Evolutionary conservation across 2,113 vertebrate genomes (phyloP), one percentile per base, ranked within the genome.

Genomic region (Oreochromis tanganicae): DNA sequence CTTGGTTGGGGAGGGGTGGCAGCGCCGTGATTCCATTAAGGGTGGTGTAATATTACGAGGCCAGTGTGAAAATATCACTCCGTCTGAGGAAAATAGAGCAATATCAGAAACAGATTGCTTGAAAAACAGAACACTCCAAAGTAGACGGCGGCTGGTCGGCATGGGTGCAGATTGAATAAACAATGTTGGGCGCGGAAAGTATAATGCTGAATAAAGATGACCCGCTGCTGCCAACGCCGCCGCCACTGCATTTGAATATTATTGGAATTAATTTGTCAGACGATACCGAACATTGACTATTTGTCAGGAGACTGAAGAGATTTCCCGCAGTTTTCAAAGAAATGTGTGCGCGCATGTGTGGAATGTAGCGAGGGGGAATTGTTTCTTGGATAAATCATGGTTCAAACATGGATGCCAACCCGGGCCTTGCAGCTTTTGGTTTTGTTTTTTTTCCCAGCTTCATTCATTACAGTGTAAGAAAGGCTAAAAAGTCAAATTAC

Each of bases 91-190:
- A 95, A 95, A 94, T 94, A 89, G 91, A 94, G 92, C 89, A 95
- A 96, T 94, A 95, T 93, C 93, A 88, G 75, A 93, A 94, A 94
- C 92, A 95, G 94, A 95, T 95, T 94, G 91, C 89, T 85, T 3
- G 89, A 94, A 95, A 95, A 92, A 92, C 91, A 91, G 63, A 93
- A 85, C 89, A 92, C 91, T 94, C 89, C 85, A 91, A 94, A 95
- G 89, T 80, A 89, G 89, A 92, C 83, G 86, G 85, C 81, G 84
- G 89, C 81, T 11, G 68, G 68, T 75, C 61, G 78, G 68, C 90
- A 80, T 73, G 83, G 89, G 27, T 5, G 93, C 86, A 94, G 90
- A 93, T 93, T 91, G 92, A 93, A 95, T 93, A 92, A 93, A 95
- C 95, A 96, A 92, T 13, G 88, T 90, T 93, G 89, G 85, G 90